Evolutionary conservation across 2,888 invertebrate species (phyloP).

Genomic region (Cotesia congregata): DNA sequence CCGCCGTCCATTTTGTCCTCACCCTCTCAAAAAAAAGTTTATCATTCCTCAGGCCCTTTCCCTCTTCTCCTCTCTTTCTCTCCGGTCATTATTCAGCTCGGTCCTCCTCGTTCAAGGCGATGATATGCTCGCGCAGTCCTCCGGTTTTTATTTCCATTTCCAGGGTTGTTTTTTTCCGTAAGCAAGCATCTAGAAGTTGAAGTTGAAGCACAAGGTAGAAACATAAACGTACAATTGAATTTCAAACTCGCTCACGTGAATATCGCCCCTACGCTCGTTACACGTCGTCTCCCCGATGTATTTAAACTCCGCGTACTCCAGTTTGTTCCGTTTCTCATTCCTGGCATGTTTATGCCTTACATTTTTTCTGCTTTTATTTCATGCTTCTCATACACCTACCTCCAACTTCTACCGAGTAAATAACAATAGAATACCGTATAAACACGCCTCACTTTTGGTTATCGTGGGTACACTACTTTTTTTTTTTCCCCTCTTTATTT

Average conservation of each 20-base stretch:
- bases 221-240: constrained; percentile 54
- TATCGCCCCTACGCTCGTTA: constrained; percentile 50
- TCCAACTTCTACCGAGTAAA: neutral
- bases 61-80: constrained; percentile 47
- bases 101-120: constrained; percentile 10
- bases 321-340: constrained; percentile 46
- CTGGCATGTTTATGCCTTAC: constrained; percentile 15
- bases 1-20: constrained; percentile 68
- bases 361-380: constrained; percentile 3
- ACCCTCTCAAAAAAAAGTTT: constrained; percentile 47
- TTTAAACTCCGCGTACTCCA: constrained; percentile 29
- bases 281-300: constrained; percentile 45
- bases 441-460: constrained; percentile 1
- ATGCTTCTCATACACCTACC: constrained; percentile 8
- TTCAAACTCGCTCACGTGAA: constrained; percentile 46
- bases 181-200: neutral
- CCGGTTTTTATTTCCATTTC: constrained; percentile 52
- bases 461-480: neutral
- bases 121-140: constrained; percentile 55
- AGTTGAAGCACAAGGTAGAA: neutral
- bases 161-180: neutral
- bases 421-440: neutral
- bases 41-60: constrained; percentile 25
- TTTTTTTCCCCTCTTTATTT: neutral
- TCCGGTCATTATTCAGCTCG: constrained; percentile 16